These are phyloP conservation scores for Bombus turneri DNA, from an alignment of 1,140 invertebrate genomes.

Conservation along the genomic window DNA sequence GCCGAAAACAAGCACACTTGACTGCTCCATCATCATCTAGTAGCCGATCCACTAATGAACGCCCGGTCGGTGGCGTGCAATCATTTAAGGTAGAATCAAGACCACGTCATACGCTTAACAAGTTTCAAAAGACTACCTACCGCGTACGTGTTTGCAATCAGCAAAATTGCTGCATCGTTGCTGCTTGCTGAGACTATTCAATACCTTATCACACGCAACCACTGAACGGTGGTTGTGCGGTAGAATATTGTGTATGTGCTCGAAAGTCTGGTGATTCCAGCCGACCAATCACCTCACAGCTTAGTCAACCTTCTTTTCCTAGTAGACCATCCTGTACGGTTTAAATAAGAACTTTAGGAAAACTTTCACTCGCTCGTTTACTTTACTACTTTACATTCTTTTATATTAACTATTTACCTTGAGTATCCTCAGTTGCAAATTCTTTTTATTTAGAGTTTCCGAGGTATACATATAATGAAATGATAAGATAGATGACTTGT, in stretches of 20 bases:
- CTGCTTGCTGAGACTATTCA: not conserved
- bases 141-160: not conserved
- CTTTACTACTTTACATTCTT: not conserved
- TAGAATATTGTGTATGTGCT: not conserved
- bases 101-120: not conserved
- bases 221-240: not conserved
- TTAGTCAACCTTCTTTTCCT: not conserved
- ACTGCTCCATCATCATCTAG: not conserved
- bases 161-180: not conserved
- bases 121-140: not conserved
- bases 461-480: too few relatives aligned
- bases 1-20: not conserved
- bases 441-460: not conserved
- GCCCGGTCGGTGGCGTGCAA: not conserved
- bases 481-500: too few relatives aligned
- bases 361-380: not conserved
- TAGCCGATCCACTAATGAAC: not conserved
- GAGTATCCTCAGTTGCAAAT: not conserved
- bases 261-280: conserved; percentile 18
- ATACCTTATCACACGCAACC: not conserved
- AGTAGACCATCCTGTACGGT: not conserved
- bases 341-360: not conserved
- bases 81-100: conserved; percentile 15
- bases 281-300: not conserved
- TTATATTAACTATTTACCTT: not conserved